These are phyloP conservation scores for Dufourea novaeangliae DNA, from an alignment of 1,140 invertebrate genomes.

Conservation along the genomic window DNA sequence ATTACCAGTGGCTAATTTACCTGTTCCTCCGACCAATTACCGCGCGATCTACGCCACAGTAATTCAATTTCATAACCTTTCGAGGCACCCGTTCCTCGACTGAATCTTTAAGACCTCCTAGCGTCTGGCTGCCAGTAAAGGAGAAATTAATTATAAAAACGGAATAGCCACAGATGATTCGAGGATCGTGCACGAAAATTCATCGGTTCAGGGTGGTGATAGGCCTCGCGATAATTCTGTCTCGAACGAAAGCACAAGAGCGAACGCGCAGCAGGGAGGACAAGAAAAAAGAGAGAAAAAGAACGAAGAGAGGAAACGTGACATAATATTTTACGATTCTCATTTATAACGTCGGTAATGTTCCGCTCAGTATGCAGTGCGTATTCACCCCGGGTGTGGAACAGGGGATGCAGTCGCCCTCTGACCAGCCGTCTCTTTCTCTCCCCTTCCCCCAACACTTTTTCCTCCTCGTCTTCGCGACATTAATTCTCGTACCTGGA, in stretches of 20 bases:
- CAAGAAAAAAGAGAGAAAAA: constrained; percentile 35
- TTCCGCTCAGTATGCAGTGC: constrained; percentile 68
- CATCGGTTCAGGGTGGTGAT: constrained; percentile 16
- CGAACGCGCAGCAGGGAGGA: constrained; percentile 1
- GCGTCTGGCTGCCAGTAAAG: too few relatives aligned
- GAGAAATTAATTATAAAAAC: not conserved
- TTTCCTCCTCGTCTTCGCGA: constrained; percentile 4
- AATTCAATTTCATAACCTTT: constrained; percentile 1
- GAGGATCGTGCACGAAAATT: constrained; percentile 26
- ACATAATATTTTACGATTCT: constrained; percentile 71
- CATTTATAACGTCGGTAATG: constrained; percentile 72
- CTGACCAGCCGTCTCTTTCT: constrained; percentile 30
- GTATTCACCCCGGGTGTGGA: constrained; percentile 54
- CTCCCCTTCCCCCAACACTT: not conserved
- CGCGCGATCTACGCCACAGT: not conserved
- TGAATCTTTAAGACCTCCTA: not conserved
- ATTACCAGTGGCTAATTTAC: constrained; percentile 31
- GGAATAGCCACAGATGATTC: too few relatives aligned
- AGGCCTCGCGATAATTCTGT: constrained; percentile 61
- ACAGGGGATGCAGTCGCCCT: constrained; percentile 35
- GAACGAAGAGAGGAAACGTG: constrained; percentile 52
- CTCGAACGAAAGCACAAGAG: constrained; percentile 18
- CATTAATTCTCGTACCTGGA: constrained; percentile 65
- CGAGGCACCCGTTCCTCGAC: not conserved
- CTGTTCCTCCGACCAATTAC: constrained; percentile 18